These are phyloP conservation scores for Pristiophorus japonicus DNA, from an alignment of 2,113 vertebrate species.

Conservation along the genomic window DNA sequence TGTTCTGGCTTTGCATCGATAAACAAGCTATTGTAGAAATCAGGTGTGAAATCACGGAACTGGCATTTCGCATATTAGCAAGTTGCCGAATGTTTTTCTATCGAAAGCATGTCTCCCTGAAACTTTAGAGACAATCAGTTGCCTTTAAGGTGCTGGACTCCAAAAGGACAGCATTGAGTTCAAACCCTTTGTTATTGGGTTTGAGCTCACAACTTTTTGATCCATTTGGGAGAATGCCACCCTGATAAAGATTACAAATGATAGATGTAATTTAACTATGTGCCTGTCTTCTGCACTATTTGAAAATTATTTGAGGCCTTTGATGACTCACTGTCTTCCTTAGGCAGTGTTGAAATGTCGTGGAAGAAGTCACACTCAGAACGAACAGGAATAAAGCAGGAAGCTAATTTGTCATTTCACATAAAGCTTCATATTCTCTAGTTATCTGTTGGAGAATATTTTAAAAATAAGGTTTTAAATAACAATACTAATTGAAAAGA, in stretches of 20 bases:
- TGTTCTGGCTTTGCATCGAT: neutral
- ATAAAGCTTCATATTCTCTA: neutral
- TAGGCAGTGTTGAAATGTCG: neutral
- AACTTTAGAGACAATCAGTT: neutral
- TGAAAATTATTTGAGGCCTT: neutral
- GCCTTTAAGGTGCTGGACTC: neutral
- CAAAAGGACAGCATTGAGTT: too few relatives aligned
- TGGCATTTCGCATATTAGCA: neutral
- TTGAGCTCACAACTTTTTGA: neutral
- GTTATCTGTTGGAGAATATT: neutral
- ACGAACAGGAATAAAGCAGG: neutral
- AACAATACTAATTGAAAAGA: neutral
- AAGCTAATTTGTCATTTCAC: neutral
- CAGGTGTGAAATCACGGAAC: neutral
- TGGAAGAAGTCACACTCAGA: neutral
- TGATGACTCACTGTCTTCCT: neutral
- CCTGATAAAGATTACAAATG: neutral
- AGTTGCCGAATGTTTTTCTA: neutral
- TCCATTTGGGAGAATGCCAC: neutral
- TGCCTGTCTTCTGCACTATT: neutral
- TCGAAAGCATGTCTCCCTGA: neutral
- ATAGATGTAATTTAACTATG: neutral
- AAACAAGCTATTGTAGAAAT: neutral
- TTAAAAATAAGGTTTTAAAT: neutral
- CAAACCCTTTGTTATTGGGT: neutral